Evolutionary conservation across 2,888 invertebrate species (phyloP).

Genomic region (Nomada fucata): DNA sequence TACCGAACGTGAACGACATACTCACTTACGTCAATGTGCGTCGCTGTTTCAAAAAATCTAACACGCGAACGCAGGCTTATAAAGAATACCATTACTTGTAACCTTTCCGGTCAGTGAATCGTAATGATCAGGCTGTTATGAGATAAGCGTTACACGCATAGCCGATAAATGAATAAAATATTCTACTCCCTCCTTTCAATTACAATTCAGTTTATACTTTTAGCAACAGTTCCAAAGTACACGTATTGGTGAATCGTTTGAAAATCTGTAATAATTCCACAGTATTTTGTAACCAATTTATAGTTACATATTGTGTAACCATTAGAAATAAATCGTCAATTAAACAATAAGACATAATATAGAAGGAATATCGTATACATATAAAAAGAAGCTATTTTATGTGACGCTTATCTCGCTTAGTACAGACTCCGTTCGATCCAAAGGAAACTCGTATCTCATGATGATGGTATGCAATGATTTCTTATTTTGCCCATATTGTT

Average conservation of each 20-base stretch:
- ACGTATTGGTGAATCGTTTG: too few relatives aligned
- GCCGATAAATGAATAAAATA: not conserved
- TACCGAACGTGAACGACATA: not conserved
- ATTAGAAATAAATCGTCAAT: too few relatives aligned
- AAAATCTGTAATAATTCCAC: too few relatives aligned
- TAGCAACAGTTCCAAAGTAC: too few relatives aligned
- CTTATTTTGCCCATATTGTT: not conserved
- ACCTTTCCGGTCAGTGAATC: not conserved
- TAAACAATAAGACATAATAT: too few relatives aligned
- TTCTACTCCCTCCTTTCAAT: not conserved
- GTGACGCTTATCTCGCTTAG: slow-evolving; percentile 7
- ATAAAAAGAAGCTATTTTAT: slow-evolving; percentile 1
- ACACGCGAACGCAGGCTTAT: not conserved
- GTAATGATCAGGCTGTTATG: not conserved
- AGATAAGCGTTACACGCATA: slow-evolving; percentile 3
- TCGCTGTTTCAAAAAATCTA: slow-evolving; percentile 1
- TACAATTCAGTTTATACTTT: too few relatives aligned
- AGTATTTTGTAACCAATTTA: too few relatives aligned
- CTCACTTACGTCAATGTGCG: not conserved
- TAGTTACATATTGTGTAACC: too few relatives aligned
- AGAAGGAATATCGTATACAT: too few relatives aligned
- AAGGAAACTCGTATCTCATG: slow-evolving; percentile 20
- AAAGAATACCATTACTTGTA: not conserved
- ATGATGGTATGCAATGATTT: slow-evolving; percentile 8
- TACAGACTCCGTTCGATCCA: not conserved